Evolutionary conservation across 2,113 vertebrate genomes (phyloP).

Genomic region (Todiramphus saurophagus): DNA sequence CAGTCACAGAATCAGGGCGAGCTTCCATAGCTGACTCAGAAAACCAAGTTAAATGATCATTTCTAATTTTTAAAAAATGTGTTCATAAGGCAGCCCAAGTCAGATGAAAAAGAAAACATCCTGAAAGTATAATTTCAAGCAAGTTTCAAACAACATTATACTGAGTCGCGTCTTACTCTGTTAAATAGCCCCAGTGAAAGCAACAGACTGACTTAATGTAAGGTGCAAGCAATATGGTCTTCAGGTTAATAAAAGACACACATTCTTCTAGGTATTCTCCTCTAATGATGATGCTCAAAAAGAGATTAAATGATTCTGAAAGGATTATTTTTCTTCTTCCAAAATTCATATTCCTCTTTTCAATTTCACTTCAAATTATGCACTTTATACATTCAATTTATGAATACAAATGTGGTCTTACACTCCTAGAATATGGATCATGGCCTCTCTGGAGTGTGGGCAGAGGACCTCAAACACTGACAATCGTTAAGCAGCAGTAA

Average conservation of each 20-base stretch:
- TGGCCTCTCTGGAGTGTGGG: background rate
- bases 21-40: background rate
- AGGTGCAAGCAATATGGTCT: background rate
- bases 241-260: background rate
- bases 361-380: background rate
- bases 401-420: background rate
- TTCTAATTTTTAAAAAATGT: background rate
- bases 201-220: background rate
- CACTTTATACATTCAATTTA: background rate
- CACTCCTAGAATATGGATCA: background rate
- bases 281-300: background rate
- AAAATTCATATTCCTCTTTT: background rate
- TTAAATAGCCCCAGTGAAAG: background rate
- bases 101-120: background rate
- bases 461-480: background rate
- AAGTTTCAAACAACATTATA: background rate
- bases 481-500: background rate
- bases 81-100: background rate
- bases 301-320: background rate
- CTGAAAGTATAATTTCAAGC: background rate
- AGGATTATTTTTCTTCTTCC: background rate
- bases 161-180: rapidly evolving
- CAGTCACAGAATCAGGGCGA: background rate
- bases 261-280: background rate
- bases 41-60: background rate